Evolutionary conservation across 2,113 vertebrate species (phyloP).

Genomic region (Plectropomus leopardus): DNA sequence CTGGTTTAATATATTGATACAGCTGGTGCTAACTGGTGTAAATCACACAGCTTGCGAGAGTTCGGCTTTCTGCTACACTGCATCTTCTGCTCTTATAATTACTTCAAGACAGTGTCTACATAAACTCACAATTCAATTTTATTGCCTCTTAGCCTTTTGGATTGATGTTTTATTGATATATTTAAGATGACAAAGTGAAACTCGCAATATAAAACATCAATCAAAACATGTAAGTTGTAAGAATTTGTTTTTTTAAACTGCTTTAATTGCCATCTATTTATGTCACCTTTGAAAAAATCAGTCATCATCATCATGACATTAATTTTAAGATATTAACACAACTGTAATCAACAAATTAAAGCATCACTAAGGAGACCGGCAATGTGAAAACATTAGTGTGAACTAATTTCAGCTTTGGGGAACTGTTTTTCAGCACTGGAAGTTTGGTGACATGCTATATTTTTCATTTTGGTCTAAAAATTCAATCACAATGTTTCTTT

Average conservation of each 20-base stretch:
- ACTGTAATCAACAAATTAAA: no score
- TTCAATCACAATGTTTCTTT: no score
- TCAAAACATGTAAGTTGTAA: background rate
- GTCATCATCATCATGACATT: background rate
- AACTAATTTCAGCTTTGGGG: background rate
- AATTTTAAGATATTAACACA: background rate
- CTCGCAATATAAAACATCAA: background rate
- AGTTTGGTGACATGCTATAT: background rate
- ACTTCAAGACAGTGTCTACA: background rate
- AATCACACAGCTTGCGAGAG: constrained; percentile 7
- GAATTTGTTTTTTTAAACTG: background rate
- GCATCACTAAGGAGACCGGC: background rate
- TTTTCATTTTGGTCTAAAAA: background rate
- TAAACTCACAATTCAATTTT: background rate
- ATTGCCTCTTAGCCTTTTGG: background rate
- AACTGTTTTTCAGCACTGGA: background rate
- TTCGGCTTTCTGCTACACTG: background rate
- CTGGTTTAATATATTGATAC: constrained; percentile 30
- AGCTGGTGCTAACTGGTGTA: constrained; percentile 16
- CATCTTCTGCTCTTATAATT: background rate
- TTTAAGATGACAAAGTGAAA: background rate
- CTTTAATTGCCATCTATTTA: background rate
- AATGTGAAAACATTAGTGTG: background rate
- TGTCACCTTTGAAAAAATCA: background rate
- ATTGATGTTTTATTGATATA: background rate